Percentiles rank a stretch among this genome's conserved stretches.
Evolutionary conservation across 2,888 invertebrate genomes (phyloP).

Genomic region (Hesperia comma): DNA sequence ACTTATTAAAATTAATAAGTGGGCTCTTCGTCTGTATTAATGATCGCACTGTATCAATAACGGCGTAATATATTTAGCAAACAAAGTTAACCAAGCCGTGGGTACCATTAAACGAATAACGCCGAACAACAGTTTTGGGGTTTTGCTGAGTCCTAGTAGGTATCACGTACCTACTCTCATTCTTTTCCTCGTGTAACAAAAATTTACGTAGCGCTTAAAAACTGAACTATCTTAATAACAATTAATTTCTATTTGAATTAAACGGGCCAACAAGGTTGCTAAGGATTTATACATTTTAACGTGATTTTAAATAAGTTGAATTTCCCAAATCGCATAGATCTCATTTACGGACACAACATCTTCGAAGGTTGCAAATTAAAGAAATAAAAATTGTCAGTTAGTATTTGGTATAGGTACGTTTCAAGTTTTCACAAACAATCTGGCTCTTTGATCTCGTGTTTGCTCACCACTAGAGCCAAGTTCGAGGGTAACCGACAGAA

Average conservation of each 20-base stretch:
- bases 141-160: neutral
- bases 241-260: no score
- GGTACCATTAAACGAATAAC: slow-evolving; percentile 46
- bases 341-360: no score
- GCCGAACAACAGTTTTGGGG: slow-evolving; percentile 14
- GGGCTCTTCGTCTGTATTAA: slow-evolving; percentile 79
- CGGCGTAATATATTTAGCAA: slow-evolving; percentile 79
- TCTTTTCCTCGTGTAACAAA: neutral
- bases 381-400: no score
- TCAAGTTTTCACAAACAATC: slow-evolving; percentile 38
- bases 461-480: slow-evolving; percentile 61
- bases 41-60: slow-evolving; percentile 81
- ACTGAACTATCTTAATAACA: no score
- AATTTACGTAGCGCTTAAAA: no score
- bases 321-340: no score
- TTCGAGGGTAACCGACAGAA: slow-evolving; percentile 52
- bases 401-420: neutral
- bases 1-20: slow-evolving; percentile 84
- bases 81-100: slow-evolving; percentile 66
- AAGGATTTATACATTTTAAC: no score
- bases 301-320: no score
- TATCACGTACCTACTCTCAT: no score
- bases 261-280: no score
- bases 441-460: slow-evolving; percentile 74
- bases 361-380: no score